Percentiles rank a stretch among this genome's conserved stretches.
phyloP scores from a whole-genome alignment of 1,140 invertebrate species.

The Meloidogyne hapla region DNA sequence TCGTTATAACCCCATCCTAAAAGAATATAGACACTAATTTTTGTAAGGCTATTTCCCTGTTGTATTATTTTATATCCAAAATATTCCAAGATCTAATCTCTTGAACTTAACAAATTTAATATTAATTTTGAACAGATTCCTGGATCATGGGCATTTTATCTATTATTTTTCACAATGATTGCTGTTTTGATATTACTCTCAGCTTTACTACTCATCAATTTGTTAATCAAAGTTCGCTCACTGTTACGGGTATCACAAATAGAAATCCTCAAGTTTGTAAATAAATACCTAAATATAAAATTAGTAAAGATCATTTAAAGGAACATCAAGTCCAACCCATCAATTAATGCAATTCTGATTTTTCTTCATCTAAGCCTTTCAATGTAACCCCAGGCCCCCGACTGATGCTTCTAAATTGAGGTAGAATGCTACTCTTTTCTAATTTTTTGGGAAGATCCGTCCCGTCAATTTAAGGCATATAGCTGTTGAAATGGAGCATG shows the following conservation, averaged over 20 bases:
- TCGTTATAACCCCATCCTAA: no score
- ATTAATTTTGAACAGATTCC: slow-evolving; percentile 42
- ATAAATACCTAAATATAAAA: background rate
- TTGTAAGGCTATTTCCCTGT: no score
- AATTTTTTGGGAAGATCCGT: no score
- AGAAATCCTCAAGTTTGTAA: slow-evolving; percentile 32
- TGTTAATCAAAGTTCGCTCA: slow-evolving; percentile 54
- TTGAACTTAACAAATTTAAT: no score
- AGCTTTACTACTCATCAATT: slow-evolving; percentile 53
- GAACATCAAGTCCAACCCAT: slow-evolving; percentile 22
- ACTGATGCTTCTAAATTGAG: background rate
- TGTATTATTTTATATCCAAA: no score
- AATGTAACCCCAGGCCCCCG: background rate
- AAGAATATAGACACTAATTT: no score
- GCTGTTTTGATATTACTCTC: slow-evolving; percentile 57
- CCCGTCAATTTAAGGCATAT: slow-evolving; percentile 12
- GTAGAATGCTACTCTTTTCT: background rate
- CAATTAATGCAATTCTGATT: slow-evolving; percentile 18
- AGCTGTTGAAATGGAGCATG: slow-evolving; percentile 27
- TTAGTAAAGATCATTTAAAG: background rate
- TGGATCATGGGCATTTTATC: slow-evolving; percentile 58
- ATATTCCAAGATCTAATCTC: no score
- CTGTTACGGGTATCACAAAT: slow-evolving; percentile 43
- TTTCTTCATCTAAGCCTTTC: slow-evolving; percentile 8
- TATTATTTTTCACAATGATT: slow-evolving; percentile 59